Conservation (phyloP, 2,888 invertebrate genomes). For the Pantelozetes paolii region DNA sequence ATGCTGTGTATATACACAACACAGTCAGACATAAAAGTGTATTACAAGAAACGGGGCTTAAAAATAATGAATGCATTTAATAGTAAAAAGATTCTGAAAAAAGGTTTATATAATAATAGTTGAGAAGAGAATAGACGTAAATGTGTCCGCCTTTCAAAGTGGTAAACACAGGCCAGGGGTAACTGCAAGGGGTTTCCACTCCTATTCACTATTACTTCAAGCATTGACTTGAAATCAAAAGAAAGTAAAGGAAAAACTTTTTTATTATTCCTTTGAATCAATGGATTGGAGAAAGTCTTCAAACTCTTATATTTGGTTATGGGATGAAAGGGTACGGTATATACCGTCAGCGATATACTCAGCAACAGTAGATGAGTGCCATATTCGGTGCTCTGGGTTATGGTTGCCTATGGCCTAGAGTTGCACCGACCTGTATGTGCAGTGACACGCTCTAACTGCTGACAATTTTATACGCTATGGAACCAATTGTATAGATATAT, state of each 20-base stretch:
- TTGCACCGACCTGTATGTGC: constrained; percentile 25
- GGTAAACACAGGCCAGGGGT: constrained; percentile 23
- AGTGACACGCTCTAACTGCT: constrained; percentile 27
- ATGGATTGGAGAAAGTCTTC: constrained; percentile 7
- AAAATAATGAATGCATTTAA: constrained; percentile 34
- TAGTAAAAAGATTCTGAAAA: constrained; percentile 22
- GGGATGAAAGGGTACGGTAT: not conserved
- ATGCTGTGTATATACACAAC: constrained; percentile 19
- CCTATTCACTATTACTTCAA: constrained; percentile 3
- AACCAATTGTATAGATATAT: not conserved
- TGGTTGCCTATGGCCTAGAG: too few relatives aligned
- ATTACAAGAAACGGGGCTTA: constrained; percentile 34
- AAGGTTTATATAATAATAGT: constrained; percentile 35
- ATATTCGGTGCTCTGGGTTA: not conserved
- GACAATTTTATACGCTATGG: constrained; percentile 29
- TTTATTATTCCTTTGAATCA: not conserved
- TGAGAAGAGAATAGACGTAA: constrained; percentile 34
- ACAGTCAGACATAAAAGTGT: constrained; percentile 30
- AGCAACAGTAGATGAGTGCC: constrained; percentile 17
- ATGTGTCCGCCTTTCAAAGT: constrained; percentile 33
- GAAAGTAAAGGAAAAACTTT: constrained; percentile 24
- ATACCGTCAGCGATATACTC: not conserved
- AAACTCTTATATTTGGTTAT: constrained; percentile 25
- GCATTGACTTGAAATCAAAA: not conserved
- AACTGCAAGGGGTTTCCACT: not conserved